phyloP scores from a whole-genome alignment of 1,140 invertebrate genomes.

The Whitmania pigra region DNA sequence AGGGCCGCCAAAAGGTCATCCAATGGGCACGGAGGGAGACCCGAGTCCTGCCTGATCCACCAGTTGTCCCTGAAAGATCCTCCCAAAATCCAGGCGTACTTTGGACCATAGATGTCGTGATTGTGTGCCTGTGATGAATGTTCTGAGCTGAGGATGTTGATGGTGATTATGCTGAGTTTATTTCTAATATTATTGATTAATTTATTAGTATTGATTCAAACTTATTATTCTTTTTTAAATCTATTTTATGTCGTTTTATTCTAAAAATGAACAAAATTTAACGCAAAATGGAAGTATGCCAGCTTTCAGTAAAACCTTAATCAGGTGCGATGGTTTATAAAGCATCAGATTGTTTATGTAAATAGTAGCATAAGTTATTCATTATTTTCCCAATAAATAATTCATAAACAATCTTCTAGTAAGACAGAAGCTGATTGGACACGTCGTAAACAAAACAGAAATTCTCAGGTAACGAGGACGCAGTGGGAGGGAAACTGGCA shows the following conservation, averaged over 20 bases:
- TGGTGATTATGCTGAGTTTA: no score
- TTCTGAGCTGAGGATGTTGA: background rate
- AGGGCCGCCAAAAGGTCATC: slow-evolving; percentile 65
- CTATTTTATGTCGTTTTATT: no score
- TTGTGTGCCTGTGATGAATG: slow-evolving; percentile 46
- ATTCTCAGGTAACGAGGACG: background rate
- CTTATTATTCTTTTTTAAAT: no score
- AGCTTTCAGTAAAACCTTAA: no score
- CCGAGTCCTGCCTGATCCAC: slow-evolving; percentile 41
- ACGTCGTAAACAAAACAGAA: background rate
- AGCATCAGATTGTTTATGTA: no score
- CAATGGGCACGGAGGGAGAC: slow-evolving; percentile 51
- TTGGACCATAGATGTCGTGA: slow-evolving; percentile 62
- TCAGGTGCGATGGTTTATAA: no score
- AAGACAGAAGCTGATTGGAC: background rate
- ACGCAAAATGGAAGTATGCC: no score
- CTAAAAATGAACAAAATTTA: no score
- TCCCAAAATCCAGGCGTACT: slow-evolving; percentile 93
- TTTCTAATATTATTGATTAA: no score
- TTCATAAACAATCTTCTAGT: background rate
- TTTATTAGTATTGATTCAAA: no score
- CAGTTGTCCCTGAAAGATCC: slow-evolving; percentile 69
- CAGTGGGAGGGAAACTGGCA: background rate
- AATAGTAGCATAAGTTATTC: no score
- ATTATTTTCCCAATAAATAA: background rate